These are phyloP conservation scores for Yponomeuta cagnagella DNA, from an alignment of 2,888 invertebrate genomes.

Conservation along the genomic window DNA sequence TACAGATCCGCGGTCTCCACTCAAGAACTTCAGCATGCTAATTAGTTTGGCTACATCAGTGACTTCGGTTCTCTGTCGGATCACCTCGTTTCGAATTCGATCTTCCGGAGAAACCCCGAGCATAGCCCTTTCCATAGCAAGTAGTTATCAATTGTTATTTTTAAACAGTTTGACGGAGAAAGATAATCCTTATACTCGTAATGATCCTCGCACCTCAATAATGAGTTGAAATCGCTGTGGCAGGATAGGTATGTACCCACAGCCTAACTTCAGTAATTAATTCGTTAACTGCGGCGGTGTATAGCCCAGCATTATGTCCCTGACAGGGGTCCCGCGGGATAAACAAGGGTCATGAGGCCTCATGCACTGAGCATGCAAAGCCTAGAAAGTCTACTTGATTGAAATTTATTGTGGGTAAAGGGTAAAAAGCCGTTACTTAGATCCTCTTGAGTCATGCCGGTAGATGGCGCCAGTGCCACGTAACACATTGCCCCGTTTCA, in stretches of 20 bases:
- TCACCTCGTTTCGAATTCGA: too few species aligned
- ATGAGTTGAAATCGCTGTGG: not conserved
- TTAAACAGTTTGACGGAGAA: not conserved
- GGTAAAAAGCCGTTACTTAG: too few species aligned
- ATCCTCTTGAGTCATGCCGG: too few species aligned
- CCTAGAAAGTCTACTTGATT: not conserved
- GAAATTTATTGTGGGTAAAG: not conserved
- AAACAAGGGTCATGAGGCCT: constrained; percentile 18
- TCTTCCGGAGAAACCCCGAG: too few species aligned
- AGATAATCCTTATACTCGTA: not conserved
- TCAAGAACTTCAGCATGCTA: too few species aligned
- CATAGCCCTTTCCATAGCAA: too few species aligned
- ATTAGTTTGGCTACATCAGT: too few species aligned
- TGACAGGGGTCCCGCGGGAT: constrained; percentile 22
- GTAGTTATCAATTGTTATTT: too few species aligned
- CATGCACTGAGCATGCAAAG: not conserved
- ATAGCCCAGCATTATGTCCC: constrained; percentile 23
- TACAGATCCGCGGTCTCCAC: too few species aligned
- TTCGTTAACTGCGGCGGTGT: constrained; percentile 21
- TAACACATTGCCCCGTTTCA: too few species aligned
- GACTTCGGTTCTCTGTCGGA: too few species aligned
- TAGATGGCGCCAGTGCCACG: too few species aligned
- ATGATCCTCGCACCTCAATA: not conserved
- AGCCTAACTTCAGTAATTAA: constrained; percentile 23
- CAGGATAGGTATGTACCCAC: not conserved